Evolutionary conservation across 2,797 vertebrate genomes (phyloP), one percentile per base, ranked within the genome.

Genomic region (Scleropages formosus): DNA sequence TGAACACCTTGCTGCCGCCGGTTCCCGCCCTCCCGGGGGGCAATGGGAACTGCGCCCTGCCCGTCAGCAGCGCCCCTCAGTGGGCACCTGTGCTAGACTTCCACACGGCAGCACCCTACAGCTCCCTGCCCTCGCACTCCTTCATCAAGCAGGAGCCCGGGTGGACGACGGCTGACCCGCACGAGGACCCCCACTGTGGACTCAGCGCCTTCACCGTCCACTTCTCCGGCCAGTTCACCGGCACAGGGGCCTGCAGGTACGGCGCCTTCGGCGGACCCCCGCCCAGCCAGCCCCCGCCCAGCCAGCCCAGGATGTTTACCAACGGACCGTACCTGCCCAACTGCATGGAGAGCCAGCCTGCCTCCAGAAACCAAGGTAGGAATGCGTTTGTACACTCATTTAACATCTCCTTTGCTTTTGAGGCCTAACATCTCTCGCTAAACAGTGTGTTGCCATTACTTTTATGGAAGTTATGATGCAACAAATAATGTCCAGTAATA

Each of bases 61-160:
- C 96, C 0, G 93, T 95, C 73, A 91, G 92, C 67, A 87, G 92
- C 26, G 93, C 93, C 53, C 89, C 92, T 10, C 96, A 97, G 88
- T 99, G 96, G 96, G 94, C 94, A 4, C 95, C 95, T 4, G 90
- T 95, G 20, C 89, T 94, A 72, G 94, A 95, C 86, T 92, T 95
- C 11, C 94, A 97, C 58, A 92, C 95, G 1, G 88, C 92, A 24
- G 91, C 95, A 73, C 91, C 94, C 12, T 98, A 97, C 74, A 86
- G 92, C 85, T 93, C 96, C 9, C 87, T 98, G 82, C 91, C 94
- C 59, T 90, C 95, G 44, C 90, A 95, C 87, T 95, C 96, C 66
- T 95, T 97, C 86, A 96, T 99, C 90, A 99, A 98, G 85, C 97
- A 98, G 88, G 97, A 98, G 87, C 96, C 96, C 3, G 90, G 91